Evolutionary conservation across 2,888 invertebrate species (phyloP).

Genomic region (Melieria crassipennis): DNA sequence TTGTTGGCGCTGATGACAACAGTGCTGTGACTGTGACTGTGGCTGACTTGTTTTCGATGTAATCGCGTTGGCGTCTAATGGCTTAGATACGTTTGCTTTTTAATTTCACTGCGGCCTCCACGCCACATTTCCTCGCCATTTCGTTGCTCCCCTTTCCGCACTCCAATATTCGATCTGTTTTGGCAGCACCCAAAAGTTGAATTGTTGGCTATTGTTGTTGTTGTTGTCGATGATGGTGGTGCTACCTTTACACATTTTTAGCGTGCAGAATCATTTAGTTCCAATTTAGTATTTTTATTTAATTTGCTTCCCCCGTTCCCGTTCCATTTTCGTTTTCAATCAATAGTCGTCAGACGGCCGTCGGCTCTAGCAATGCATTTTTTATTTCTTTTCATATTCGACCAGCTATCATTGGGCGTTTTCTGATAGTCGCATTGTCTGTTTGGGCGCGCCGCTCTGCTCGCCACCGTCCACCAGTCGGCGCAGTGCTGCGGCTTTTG

Average conservation of each 20-base stretch:
- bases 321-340: constrained; percentile 17
- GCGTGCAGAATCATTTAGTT: constrained; percentile 30
- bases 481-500: background rate
- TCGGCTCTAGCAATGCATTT: no score
- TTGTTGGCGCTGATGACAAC: constrained; percentile 27
- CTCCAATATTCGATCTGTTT: background rate
- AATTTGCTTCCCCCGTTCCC: background rate
- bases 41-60: constrained; percentile 22
- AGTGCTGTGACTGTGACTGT: constrained; percentile 18
- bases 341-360: background rate
- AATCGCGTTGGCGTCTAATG: constrained; percentile 25
- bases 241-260: constrained; percentile 20
- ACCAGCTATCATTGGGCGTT: background rate
- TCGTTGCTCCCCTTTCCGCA: background rate
- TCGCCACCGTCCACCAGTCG: background rate
- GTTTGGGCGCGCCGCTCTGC: background rate
- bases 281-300: constrained; percentile 29
- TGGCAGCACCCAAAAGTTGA: background rate
- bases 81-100: constrained; percentile 7
- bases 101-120: background rate
- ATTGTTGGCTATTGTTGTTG: background rate
- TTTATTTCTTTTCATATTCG: background rate
- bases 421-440: constrained; percentile 9
- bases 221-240: background rate
- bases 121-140: no score